Conservation (phyloP, 2,888 invertebrate species). For the Terebella lapidaria region DNA sequence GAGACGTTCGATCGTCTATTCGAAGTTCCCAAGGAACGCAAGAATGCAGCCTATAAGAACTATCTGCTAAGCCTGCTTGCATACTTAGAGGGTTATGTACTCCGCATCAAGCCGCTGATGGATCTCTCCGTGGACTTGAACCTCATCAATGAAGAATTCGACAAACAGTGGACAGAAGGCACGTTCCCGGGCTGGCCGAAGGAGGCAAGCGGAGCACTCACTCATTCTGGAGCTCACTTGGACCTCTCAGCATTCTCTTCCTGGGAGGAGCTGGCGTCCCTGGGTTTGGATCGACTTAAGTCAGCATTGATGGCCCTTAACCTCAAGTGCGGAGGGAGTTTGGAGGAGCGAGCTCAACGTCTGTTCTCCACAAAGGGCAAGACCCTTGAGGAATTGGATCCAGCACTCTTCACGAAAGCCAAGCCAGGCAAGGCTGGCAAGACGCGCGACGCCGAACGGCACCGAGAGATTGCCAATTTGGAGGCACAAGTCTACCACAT, state of each 20-base stretch:
- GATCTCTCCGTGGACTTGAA: conserved; percentile 62
- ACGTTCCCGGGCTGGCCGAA: conserved; percentile 92
- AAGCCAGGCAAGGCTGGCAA: conserved; percentile 66
- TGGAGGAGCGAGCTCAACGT: conserved; percentile 94
- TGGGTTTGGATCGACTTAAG: conserved; percentile 94
- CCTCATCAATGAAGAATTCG: conserved; percentile 77
- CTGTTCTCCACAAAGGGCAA: conserved; percentile 87
- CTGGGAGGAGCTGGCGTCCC: conserved; percentile 70
- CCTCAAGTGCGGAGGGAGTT: conserved; percentile 95
- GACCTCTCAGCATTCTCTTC: conserved; percentile 98
- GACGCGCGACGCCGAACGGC: conserved; percentile 58
- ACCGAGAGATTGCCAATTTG: conserved; percentile 79
- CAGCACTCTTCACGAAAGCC: conserved; percentile 83
- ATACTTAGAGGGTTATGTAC: conserved; percentile 78
- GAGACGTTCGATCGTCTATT: conserved; percentile 90
- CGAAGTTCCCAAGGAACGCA: conserved; percentile 76
- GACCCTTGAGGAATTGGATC: conserved; percentile 79
- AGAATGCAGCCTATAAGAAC: conserved; percentile 61
- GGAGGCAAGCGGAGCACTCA: conserved; percentile 78
- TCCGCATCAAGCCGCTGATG: conserved; percentile 77
- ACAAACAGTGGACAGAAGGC: conserved; percentile 81
- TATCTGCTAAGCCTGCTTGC: conserved; percentile 79
- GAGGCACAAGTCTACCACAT: conserved; percentile 88
- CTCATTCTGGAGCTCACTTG: conserved; percentile 91
- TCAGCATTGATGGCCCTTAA: conserved; percentile 94